Percentiles rank a stretch among this genome's conserved stretches.
phyloP scores from a whole-genome alignment of 2,113 vertebrate genomes.

The Calonectris borealis region DNA sequence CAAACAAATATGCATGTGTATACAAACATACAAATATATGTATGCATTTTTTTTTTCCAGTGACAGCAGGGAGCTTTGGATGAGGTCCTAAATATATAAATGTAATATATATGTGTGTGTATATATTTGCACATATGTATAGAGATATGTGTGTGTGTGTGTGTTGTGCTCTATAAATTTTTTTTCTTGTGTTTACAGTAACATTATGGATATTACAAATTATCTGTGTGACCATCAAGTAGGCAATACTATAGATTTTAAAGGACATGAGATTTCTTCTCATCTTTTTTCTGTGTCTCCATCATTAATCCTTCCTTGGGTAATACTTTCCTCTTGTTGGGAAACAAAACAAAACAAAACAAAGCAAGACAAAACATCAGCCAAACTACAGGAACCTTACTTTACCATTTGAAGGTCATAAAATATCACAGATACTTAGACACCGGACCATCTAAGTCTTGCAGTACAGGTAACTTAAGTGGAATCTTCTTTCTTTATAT shows the following conservation, averaged over 20 bases:
- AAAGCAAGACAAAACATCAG: not conserved
- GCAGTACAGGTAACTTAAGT: not conserved
- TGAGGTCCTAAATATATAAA: not conserved
- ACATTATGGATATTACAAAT: not conserved
- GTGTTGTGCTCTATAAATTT: not conserved
- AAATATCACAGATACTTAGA: not conserved
- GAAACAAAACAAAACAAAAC: not conserved
- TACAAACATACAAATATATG: not conserved
- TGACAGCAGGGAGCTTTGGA: not conserved
- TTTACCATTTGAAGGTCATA: not conserved
- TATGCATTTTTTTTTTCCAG: not conserved
- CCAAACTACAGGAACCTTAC: not conserved
- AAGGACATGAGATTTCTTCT: not conserved
- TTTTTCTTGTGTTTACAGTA: not conserved
- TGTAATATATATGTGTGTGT: not conserved
- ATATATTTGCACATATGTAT: not conserved
- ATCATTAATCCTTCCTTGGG: not conserved
- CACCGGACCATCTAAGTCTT: not conserved
- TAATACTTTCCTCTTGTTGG: not conserved
- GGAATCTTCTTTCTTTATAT: not conserved
- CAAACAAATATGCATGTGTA: not conserved
- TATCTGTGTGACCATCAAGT: not conserved
- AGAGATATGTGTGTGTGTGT: not conserved
- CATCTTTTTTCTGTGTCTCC: rapidly evolving
- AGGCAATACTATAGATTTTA: not conserved